Conservation (phyloP, 2,797 vertebrate genomes). For the Austrolebias charrua region DNA sequence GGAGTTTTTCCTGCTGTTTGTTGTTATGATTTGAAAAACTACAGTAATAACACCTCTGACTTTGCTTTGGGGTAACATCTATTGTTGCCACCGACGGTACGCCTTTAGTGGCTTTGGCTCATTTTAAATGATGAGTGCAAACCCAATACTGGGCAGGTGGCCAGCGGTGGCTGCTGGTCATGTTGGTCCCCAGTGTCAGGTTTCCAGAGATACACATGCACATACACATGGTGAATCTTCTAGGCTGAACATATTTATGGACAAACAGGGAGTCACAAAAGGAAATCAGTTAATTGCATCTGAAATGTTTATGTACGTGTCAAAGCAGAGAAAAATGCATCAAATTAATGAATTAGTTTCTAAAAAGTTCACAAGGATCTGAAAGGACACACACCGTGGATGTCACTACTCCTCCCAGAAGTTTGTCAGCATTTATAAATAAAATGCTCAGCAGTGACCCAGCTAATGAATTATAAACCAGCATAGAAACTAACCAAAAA, state of each 20-base stretch:
- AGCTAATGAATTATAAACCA: not conserved
- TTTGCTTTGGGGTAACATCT: constrained; percentile 48
- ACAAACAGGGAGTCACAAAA: constrained; percentile 10
- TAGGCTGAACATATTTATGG: constrained; percentile 4
- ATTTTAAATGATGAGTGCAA: constrained; percentile 51
- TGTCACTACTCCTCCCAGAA: not conserved
- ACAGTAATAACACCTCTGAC: constrained; percentile 50
- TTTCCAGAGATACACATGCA: constrained; percentile 8
- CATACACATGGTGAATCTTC: not conserved
- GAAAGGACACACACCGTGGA: constrained; percentile 1
- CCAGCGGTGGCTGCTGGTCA: constrained; percentile 26
- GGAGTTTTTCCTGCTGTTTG: constrained; percentile 33
- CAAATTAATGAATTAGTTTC: not conserved
- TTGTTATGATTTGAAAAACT: constrained; percentile 53
- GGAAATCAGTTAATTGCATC: constrained; percentile 5
- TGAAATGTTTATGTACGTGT: constrained; percentile 16
- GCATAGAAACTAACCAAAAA: not conserved
- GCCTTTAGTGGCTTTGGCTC: constrained; percentile 40
- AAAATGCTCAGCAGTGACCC: constrained; percentile 4
- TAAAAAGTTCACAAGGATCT: not conserved
- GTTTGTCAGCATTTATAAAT: constrained; percentile 13
- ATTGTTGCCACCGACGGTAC: constrained; percentile 26
- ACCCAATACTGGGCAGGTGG: constrained; percentile 22
- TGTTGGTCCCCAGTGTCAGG: constrained; percentile 4
- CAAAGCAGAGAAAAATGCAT: constrained; percentile 3